Conservation (phyloP, 2,113 vertebrate genomes). For the Leptobrachium leishanense region DNA sequence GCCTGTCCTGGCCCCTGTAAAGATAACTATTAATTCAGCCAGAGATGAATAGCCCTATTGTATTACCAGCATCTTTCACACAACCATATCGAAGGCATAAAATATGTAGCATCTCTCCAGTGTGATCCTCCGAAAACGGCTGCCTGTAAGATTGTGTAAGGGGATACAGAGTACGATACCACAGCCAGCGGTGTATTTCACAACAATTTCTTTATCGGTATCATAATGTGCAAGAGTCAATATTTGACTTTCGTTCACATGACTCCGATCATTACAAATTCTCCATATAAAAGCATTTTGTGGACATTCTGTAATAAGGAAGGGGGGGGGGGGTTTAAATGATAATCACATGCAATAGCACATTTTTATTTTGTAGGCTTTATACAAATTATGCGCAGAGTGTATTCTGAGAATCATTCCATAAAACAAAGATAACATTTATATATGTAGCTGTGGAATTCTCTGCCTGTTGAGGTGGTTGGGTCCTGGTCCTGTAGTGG, state of each 20-base stretch:
- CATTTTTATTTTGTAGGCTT: too few relatives aligned
- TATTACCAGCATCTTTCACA: neutral
- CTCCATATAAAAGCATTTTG: too few relatives aligned
- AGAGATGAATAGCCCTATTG: conserved; percentile 29
- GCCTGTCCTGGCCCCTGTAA: conserved; percentile 1
- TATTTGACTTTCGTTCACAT: neutral
- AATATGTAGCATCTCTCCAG: neutral
- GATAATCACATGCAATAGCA: too few relatives aligned
- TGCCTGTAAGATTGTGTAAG: neutral
- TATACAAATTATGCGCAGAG: too few relatives aligned
- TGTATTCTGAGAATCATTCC: too few relatives aligned
- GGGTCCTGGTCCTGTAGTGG: too few relatives aligned
- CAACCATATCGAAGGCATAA: conserved; percentile 1
- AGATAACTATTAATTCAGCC: neutral
- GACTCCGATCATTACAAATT: neutral
- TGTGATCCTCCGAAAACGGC: neutral
- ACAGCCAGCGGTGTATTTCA: neutral
- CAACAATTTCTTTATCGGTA: neutral
- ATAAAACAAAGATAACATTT: too few relatives aligned
- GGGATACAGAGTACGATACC: neutral
- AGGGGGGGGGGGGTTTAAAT: too few relatives aligned
- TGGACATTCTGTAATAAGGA: too few relatives aligned
- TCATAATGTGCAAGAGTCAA: neutral
- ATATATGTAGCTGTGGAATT: too few relatives aligned
- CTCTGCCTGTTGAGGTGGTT: too few relatives aligned